Percentiles rank a stretch among this genome's conserved stretches.
phyloP scores from a whole-genome alignment of 2,797 vertebrate species.

The Acanthurus tractus region DNA sequence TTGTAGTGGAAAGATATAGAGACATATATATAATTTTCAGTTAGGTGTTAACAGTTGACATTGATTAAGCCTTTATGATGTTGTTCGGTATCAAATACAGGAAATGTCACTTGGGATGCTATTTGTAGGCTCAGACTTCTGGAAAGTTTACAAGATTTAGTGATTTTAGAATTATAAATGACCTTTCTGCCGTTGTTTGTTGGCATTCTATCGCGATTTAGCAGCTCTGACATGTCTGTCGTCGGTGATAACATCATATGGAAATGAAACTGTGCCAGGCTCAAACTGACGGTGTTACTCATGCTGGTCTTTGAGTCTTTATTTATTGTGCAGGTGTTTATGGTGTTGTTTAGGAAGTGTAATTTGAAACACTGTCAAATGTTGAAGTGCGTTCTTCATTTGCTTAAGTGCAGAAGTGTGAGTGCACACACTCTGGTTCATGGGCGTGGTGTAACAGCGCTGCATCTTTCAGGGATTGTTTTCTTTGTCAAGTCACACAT shows the following conservation, averaged over 20 bases:
- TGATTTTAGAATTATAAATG: constrained; percentile 39
- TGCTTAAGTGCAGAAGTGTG: constrained; percentile 51
- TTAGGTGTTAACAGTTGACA: background rate
- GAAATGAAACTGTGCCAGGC: constrained; percentile 6
- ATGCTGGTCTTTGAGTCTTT: background rate
- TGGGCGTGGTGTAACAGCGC: background rate
- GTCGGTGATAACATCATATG: constrained; percentile 35
- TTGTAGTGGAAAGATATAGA: no score
- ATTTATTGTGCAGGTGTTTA: constrained; percentile 10
- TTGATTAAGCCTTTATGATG: constrained; percentile 10
- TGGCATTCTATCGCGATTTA: constrained; percentile 58
- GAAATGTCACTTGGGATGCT: background rate
- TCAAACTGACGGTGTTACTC: background rate
- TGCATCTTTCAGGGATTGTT: constrained; percentile 51
- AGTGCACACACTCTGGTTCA: constrained; percentile 3
- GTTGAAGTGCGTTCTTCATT: constrained; percentile 52
- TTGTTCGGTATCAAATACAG: constrained; percentile 7
- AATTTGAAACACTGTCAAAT: constrained; percentile 19
- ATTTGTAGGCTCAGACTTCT: background rate
- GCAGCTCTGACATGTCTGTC: constrained; percentile 41
- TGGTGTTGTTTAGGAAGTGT: constrained; percentile 17
- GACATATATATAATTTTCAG: no score
- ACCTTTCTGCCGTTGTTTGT: constrained; percentile 60
- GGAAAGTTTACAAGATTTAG: no score
- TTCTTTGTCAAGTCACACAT: constrained; percentile 47